Evolutionary conservation across 2,888 invertebrate species (phyloP), one percentile per base, ranked within the genome.

Genomic region (Beris morrisii): DNA sequence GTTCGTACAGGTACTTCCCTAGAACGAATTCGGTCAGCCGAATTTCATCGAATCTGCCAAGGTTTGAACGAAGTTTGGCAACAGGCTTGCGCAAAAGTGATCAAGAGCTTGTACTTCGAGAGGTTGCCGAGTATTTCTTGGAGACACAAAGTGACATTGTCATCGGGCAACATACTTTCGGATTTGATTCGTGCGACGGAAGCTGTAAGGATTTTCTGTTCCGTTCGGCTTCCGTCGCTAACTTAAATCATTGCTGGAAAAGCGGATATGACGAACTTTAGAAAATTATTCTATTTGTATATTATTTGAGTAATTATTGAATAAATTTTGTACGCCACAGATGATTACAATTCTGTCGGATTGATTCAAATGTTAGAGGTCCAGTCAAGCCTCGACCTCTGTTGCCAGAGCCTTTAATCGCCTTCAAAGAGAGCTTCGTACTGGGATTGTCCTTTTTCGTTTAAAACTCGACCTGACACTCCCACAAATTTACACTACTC

Each of bases 81-180:
- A 9, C 15, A 2, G 31, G 44, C 7, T 15, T 50, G 32, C 4
- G 13, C 12, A 32, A 28, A 58, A 32, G 45, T 45, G 15, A 67
- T 55, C 59, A 61, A 32, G 63, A 56, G n/a, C 22, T 32, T 31
- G n/a, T 59, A 30, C 22, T 68, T 4, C 54, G 61, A 11, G 65
- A 66, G 15, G 54, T 63, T 5, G 65, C 64, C 30, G 61, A 66
- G 11, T 63, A 57, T 58, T 66, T 68, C 7, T 12, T 66, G 32
- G 55, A 68, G 9, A 68, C 68, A 1, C 65, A 64, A 53, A 68
- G 64, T 54, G 68, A 68, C 7, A 66, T 66, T 30, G 45, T 54
- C n/a, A 38, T 64, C 5, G 54, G 64, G 3, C 53, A 64, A 30
- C 54, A 54, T 6, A 45, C 45, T 1, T 52, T 52, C 38, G 53